Conservation (phyloP, 2,797 vertebrate genomes). For the Trichosurus vulpecula region DNA sequence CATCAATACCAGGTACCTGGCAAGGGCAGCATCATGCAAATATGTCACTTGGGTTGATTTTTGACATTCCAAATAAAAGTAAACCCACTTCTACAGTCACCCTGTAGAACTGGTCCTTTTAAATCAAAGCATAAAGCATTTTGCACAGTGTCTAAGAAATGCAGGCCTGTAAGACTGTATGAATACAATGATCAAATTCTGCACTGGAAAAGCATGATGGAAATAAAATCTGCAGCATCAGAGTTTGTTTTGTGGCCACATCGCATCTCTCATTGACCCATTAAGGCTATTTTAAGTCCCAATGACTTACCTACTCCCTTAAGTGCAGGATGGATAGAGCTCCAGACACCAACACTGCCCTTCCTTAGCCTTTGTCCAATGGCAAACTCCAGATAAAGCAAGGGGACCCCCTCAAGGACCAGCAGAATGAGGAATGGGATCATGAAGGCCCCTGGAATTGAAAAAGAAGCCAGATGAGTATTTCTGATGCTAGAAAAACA, state of each 20-base stretch:
- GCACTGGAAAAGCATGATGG: background rate
- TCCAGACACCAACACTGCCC: conserved; percentile 92
- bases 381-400: conserved; percentile 95
- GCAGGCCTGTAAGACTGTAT: background rate
- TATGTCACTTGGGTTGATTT: background rate
- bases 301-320: conserved; percentile 88
- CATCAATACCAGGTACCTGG: background rate
- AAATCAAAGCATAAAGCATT: background rate
- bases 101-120: background rate
- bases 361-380: conserved; percentile 94
- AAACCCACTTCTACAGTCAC: background rate
- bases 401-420: conserved; percentile 93
- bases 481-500: background rate
- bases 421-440: conserved; percentile 96
- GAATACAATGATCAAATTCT: background rate
- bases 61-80: background rate
- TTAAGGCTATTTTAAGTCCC: background rate
- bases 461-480: background rate
- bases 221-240: background rate
- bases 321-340: conserved; percentile 90
- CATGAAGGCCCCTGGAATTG: conserved; percentile 93
- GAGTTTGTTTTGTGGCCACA: background rate
- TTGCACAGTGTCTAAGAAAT: background rate
- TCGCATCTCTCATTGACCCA: background rate
- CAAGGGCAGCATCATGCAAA: background rate